phyloP scores from a whole-genome alignment of 2,113 vertebrate genomes.

The Conger conger region DNA sequence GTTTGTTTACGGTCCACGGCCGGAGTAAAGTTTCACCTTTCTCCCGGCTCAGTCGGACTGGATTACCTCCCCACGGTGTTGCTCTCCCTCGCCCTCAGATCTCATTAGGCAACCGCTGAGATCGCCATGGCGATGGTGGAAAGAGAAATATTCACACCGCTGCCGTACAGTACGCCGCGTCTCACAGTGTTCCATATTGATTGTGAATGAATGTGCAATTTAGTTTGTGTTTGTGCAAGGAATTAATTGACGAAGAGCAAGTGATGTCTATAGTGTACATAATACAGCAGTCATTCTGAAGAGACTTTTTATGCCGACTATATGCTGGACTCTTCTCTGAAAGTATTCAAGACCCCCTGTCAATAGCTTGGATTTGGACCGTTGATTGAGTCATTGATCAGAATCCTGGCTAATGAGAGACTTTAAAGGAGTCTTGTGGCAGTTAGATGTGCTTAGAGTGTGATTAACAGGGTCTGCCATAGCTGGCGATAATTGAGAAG shows the following conservation, averaged over 20 bases:
- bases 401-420: not conserved
- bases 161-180: not conserved
- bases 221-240: not conserved
- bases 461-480: constrained; percentile 1
- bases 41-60: not conserved
- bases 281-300: not conserved
- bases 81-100: not conserved
- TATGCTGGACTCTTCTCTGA: not conserved
- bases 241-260: not conserved
- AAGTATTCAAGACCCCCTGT: not conserved
- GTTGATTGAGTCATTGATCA: constrained; percentile 1
- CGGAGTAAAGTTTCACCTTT: constrained; percentile 32
- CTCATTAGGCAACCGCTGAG: constrained; percentile 16
- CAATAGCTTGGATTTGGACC: not conserved
- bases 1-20: constrained; percentile 33
- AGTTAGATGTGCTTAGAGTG: not conserved
- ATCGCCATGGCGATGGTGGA: not conserved
- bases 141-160: not conserved
- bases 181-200: not conserved
- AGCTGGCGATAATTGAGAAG: constrained; percentile 20
- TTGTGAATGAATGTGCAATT: not conserved
- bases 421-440: not conserved
- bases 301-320: not conserved
- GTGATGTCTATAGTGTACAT: not conserved
- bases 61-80: constrained; percentile 15